Conservation (phyloP, 1,140 invertebrate genomes). For the Pinna nobilis region DNA sequence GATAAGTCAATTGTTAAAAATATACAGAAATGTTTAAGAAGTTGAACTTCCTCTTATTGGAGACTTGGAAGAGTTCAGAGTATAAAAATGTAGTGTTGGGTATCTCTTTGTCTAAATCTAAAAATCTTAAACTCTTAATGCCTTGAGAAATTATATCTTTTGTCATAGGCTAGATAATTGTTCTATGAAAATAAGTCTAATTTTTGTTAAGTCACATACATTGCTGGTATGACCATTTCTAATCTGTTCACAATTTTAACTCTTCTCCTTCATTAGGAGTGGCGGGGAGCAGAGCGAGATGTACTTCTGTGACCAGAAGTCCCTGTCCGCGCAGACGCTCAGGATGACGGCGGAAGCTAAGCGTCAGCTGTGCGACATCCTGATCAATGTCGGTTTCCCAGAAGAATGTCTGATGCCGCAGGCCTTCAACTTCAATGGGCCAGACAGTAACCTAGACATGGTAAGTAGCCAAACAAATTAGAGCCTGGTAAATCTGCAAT, state of each 20-base stretch:
- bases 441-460: slow-evolving; percentile 88
- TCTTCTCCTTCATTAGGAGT: too few relatives aligned
- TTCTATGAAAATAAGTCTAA: background rate
- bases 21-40: too few relatives aligned
- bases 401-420: slow-evolving; percentile 87
- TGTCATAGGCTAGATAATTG: too few relatives aligned
- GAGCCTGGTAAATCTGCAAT: background rate
- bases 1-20: too few relatives aligned
- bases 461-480: slow-evolving; percentile 74
- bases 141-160: too few relatives aligned
- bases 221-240: background rate
- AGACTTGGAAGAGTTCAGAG: too few relatives aligned
- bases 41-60: too few relatives aligned
- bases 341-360: slow-evolving; percentile 94
- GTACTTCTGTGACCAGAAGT: slow-evolving; percentile 92
- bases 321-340: slow-evolving; percentile 90
- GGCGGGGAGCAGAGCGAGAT: slow-evolving; percentile 88
- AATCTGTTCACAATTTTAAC: too few relatives aligned
- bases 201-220: background rate
- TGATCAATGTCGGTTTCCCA: slow-evolving; percentile 90
- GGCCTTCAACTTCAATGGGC: slow-evolving; percentile 82
- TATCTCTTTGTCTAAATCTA: too few relatives aligned
- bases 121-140: too few relatives aligned
- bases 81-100: too few relatives aligned
- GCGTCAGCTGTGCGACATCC: slow-evolving; percentile 89